Percentiles rank a stretch among this genome's conserved stretches.
Evolutionary conservation across 35 echinoderm and acorn worm genomes (phyloP).

Genomic region (Apostichopus japonicus): DNA sequence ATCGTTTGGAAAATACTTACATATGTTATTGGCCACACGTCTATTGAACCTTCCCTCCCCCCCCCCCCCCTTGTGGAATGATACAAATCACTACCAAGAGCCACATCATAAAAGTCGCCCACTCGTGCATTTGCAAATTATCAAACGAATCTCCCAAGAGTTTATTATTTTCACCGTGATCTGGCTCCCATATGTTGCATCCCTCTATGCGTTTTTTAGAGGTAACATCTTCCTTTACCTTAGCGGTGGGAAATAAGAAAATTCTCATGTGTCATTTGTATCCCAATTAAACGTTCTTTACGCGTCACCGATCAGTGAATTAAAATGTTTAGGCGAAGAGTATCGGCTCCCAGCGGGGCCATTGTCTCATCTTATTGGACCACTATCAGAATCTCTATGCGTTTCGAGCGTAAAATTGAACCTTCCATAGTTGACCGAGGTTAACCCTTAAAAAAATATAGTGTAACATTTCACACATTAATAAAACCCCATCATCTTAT

Average conservation of each 20-base stretch:
- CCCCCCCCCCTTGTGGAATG: not conserved
- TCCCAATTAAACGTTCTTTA: constrained; percentile 54
- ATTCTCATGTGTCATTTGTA: constrained; percentile 45
- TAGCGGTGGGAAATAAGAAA: constrained; percentile 29
- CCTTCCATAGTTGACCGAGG: constrained; percentile 10
- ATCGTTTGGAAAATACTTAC: constrained; percentile 23
- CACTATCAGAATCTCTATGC: constrained; percentile 32
- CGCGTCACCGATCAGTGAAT: constrained; percentile 56
- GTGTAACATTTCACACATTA: constrained; percentile 52
- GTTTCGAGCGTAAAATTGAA: constrained; percentile 59
- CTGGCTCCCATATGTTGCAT: constrained; percentile 56
- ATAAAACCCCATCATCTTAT: not conserved
- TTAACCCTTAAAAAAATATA: constrained; percentile 21
- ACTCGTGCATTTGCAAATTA: constrained; percentile 69
- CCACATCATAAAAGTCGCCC: constrained; percentile 60
- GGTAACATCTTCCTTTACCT: not conserved
- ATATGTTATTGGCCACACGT: constrained; percentile 45
- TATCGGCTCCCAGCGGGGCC: constrained; percentile 21
- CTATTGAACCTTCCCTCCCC: constrained; percentile 48
- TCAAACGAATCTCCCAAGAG: constrained; percentile 23
- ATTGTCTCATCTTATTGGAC: constrained; percentile 48
- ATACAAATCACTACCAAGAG: constrained; percentile 29
- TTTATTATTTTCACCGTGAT: not conserved
- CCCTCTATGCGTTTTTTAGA: not conserved
- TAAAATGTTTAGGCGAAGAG: constrained; percentile 57